These are phyloP conservation scores for Pipistrellus pygmaeus DNA, from an alignment of 2,797 vertebrate genomes.

Conservation along the genomic window DNA sequence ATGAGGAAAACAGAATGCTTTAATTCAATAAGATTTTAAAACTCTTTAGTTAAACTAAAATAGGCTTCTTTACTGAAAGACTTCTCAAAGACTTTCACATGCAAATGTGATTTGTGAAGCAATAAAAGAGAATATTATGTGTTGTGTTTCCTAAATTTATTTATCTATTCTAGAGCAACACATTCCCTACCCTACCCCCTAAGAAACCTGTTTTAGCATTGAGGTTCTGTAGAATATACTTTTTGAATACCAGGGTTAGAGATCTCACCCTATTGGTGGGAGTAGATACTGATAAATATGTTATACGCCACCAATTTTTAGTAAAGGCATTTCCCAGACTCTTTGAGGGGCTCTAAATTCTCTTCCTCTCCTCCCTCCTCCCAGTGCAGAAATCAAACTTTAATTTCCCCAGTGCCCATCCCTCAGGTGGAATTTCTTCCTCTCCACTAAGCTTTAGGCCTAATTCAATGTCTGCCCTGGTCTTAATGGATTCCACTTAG, in stretches of 20 bases:
- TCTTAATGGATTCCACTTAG: slow-evolving; percentile 1
- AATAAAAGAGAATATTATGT: not conserved
- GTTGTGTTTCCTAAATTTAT: not conserved
- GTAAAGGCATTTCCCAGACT: not conserved
- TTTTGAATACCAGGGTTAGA: not conserved
- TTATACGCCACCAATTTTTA: not conserved
- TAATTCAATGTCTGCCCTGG: slow-evolving; percentile 3
- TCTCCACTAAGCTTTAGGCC: not conserved
- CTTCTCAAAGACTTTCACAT: not conserved
- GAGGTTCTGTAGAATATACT: not conserved
- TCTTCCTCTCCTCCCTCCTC: not conserved
- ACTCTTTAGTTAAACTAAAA: not conserved
- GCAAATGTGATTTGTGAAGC: not conserved
- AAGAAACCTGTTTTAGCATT: too few relatives aligned
- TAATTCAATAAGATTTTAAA: not conserved
- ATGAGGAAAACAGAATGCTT: not conserved
- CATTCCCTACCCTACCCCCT: too few relatives aligned
- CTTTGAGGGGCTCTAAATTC: slow-evolving; percentile 12
- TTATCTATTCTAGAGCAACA: not conserved
- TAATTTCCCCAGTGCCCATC: slow-evolving; percentile 56
- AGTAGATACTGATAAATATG: not conserved
- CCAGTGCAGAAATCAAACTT: not conserved
- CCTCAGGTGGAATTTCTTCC: slow-evolving; percentile 36
- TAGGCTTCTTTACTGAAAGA: not conserved
- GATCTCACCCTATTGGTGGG: not conserved